Evolutionary conservation across 2,888 invertebrate species (phyloP), one percentile per base, ranked within the genome.

Genomic region (Drosophila multiciliata): DNA sequence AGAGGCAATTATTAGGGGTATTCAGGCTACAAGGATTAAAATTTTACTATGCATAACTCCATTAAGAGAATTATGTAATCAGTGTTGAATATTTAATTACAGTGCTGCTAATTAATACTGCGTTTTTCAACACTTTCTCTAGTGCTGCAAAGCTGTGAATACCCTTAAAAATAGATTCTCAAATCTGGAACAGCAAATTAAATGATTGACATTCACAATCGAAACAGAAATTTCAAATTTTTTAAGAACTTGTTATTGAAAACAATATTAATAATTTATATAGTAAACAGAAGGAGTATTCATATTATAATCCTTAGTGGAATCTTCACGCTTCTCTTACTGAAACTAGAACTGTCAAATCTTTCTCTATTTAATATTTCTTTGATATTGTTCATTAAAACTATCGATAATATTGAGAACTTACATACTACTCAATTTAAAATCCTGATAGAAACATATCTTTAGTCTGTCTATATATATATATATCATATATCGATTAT

Each of bases 161-260:
- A 3, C 12, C 1, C 3, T 1, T 11, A 2, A n/a, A 0, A 5
- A 42, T 20, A 0, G 11, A 5, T 20, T 42, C n/a, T 9, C 1
- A 42, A 42, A 36, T 29, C 1, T 6, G 1, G 7, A 36, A 36
- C 36, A 2, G 7, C 15, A 36, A 36, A 3, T 36, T 36, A 7
- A 36, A 11, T 6, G 20, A 12, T 12, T 42, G 12, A 3, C 6
- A 7, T 20, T 20, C 17, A 32, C 4, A 12, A 32, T 33, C 32
- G 6, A n/a, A 5, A 23, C 23, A 23, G 23, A 23, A 23, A 2
- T 23, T 23, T 23, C 23, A 23, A 23, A 23, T 23, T 23, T 23
- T 23, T 23, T 23, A 23, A 23, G 23, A 23, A 23, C 23, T 23
- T 23, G 23, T 23, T 23, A 1, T 23, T 1, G 23, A 23, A 23